Conservation (phyloP, 2,113 vertebrate genomes). For the Solenodon paradoxus region DNA sequence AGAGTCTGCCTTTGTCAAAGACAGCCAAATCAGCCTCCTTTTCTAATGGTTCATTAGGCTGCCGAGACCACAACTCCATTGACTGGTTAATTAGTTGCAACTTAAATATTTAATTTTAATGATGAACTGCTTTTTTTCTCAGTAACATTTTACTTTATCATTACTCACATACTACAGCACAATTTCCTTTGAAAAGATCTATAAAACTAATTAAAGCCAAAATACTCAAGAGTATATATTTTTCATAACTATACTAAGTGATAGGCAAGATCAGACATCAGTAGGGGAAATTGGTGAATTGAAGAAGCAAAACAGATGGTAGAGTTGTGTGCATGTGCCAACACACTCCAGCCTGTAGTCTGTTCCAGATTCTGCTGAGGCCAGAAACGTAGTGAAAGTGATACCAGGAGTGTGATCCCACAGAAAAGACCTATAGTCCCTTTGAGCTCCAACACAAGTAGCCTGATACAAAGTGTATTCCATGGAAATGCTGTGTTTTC, state of each 20-base stretch:
- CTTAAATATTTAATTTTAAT: slow-evolving; percentile 53
- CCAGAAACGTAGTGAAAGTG: slow-evolving; percentile 62
- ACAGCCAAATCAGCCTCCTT: background rate
- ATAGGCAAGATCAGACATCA: background rate
- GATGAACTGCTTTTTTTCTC: background rate
- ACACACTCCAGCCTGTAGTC: slow-evolving; percentile 32
- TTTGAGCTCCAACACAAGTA: slow-evolving; percentile 26
- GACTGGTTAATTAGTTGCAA: slow-evolving; percentile 37
- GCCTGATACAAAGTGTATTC: background rate
- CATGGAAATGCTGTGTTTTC: background rate
- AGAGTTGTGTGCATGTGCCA: slow-evolving; percentile 30
- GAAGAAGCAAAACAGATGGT: slow-evolving; percentile 68
- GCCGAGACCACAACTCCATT: background rate
- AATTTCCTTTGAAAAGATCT: slow-evolving; percentile 53
- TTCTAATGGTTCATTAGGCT: background rate
- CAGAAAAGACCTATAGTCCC: slow-evolving; percentile 45
- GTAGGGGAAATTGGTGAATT: slow-evolving; percentile 57
- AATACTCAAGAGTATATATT: slow-evolving; percentile 32
- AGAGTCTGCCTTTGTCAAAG: background rate
- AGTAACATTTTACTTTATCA: slow-evolving; percentile 41
- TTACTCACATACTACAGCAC: background rate
- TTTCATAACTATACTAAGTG: slow-evolving; percentile 49
- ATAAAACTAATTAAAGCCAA: slow-evolving; percentile 59
- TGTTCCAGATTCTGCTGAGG: slow-evolving; percentile 55
- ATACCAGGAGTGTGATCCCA: slow-evolving; percentile 31